These are phyloP conservation scores for Melitaea athalia DNA, from an alignment of 2,888 invertebrate species.

Conservation along the genomic window DNA sequence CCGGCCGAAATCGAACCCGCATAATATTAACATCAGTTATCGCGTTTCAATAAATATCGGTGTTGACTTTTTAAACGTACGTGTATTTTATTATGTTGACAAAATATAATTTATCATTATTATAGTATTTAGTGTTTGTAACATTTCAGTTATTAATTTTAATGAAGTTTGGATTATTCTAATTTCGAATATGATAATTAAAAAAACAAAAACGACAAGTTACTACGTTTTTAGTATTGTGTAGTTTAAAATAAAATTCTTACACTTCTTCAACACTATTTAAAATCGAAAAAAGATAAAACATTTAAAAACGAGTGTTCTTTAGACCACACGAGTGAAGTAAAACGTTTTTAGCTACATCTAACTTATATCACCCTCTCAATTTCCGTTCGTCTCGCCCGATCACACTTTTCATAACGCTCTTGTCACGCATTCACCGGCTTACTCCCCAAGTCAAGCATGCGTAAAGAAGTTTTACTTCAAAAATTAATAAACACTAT, in stretches of 20 bases:
- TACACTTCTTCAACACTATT: too few species aligned
- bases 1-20: conserved; percentile 53
- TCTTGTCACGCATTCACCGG: too few species aligned
- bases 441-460: background rate
- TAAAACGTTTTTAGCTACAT: too few species aligned
- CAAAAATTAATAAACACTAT: background rate
- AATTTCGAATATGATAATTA: background rate
- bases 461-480: background rate
- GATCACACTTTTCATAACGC: too few species aligned
- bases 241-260: too few species aligned
- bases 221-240: background rate
- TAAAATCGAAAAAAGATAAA: too few species aligned
- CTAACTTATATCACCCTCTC: too few species aligned
- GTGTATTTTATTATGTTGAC: conserved; percentile 2
- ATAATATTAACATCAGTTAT: conserved; percentile 59
- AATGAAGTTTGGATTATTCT: background rate
- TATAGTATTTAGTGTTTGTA: background rate
- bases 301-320: too few species aligned
- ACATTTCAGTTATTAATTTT: background rate
- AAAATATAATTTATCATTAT: background rate
- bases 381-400: too few species aligned
- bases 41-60: conserved; percentile 43
- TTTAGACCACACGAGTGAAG: too few species aligned
- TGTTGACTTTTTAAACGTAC: conserved; percentile 4
- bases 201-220: background rate